A percentile compares a stretch with the other conserved stretches of the same genome.
Evolutionary conservation across 1,140 invertebrate species (phyloP).

Genomic region (Probaryconus sp.): DNA sequence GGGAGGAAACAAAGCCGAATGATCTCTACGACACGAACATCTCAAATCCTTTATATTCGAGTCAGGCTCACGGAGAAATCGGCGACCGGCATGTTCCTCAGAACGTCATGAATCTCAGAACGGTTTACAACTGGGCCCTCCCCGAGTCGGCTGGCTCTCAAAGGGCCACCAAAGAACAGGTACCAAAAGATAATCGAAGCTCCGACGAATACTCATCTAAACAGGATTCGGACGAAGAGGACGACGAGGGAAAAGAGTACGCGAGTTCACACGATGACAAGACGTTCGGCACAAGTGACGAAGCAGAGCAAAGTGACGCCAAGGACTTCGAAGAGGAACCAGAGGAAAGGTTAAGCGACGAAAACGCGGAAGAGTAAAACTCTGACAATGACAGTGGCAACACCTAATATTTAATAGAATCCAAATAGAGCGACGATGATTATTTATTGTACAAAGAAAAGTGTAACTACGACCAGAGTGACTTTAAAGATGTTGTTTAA

Average conservation of each 20-base stretch:
- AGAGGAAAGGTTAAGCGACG: slow-evolving; percentile 42
- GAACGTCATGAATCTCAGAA: slow-evolving; percentile 19
- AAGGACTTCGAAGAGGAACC: slow-evolving; percentile 20
- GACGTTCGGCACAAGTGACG: slow-evolving; percentile 6
- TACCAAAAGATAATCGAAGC: slow-evolving; percentile 25
- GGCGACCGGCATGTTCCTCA: slow-evolving; percentile 9
- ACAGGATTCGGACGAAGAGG: slow-evolving; percentile 21
- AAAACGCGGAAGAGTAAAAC: slow-evolving; percentile 21
- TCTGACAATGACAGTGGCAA: slow-evolving; percentile 9
- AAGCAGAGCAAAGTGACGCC: slow-evolving; percentile 10
- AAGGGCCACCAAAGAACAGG: slow-evolving; percentile 32
- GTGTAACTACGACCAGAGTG: neutral
- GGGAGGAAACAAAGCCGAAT: slow-evolving; percentile 62
- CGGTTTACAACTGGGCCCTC: slow-evolving; percentile 31
- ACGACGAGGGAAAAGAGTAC: neutral
- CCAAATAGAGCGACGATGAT: slow-evolving; percentile 13
- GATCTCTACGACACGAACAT: slow-evolving; percentile 58
- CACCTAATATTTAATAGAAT: slow-evolving; percentile 7
- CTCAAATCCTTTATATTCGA: slow-evolving; percentile 43
- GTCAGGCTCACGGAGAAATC: slow-evolving; percentile 16
- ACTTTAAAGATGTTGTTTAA: too few species aligned
- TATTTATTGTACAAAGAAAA: slow-evolving; percentile 54
- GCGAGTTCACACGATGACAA: neutral
- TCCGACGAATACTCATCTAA: slow-evolving; percentile 16
- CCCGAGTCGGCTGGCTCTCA: slow-evolving; percentile 17